These are phyloP conservation scores for Erebia aethiops DNA, from an alignment of 2,888 invertebrate genomes.

Conservation along the genomic window DNA sequence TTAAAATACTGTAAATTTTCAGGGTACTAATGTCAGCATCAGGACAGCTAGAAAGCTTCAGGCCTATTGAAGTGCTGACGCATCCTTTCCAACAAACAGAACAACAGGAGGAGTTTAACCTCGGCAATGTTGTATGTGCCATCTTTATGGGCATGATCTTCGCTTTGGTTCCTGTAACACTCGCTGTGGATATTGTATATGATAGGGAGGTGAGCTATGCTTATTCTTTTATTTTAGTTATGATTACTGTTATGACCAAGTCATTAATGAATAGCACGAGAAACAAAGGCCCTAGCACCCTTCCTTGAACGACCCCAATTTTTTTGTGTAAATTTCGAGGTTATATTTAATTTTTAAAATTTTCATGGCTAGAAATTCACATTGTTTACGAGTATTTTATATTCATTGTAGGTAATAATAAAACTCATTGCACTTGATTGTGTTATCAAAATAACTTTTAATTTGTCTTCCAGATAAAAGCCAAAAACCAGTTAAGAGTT, in stretches of 20 bases:
- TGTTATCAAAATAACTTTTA: background rate
- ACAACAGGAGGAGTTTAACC: slow-evolving; percentile 88
- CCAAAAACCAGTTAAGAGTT: slow-evolving; percentile 91
- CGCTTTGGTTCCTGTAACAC: slow-evolving; percentile 88
- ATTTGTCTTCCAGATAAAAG: slow-evolving; percentile 84
- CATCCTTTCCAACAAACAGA: slow-evolving; percentile 89
- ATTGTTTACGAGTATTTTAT: background rate
- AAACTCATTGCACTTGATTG: background rate
- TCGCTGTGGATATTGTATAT: slow-evolving; percentile 91
- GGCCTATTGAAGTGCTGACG: slow-evolving; percentile 85
- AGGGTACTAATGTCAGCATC: slow-evolving; percentile 70
- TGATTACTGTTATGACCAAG: background rate
- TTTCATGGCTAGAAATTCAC: background rate
- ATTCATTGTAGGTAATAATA: too few species aligned
- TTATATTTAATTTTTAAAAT: too few species aligned
- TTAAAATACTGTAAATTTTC: slow-evolving; percentile 20
- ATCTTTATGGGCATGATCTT: slow-evolving; percentile 92
- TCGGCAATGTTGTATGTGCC: slow-evolving; percentile 88
- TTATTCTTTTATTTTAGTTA: background rate
- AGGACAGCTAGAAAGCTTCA: slow-evolving; percentile 68
- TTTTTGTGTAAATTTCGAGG: background rate
- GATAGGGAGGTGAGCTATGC: slow-evolving; percentile 87
- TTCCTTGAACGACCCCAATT: background rate
- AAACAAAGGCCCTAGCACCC: background rate
- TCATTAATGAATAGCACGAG: background rate